Conservation (phyloP, 2,113 vertebrate genomes). For the Tympanuchus pallidicinctus region DNA sequence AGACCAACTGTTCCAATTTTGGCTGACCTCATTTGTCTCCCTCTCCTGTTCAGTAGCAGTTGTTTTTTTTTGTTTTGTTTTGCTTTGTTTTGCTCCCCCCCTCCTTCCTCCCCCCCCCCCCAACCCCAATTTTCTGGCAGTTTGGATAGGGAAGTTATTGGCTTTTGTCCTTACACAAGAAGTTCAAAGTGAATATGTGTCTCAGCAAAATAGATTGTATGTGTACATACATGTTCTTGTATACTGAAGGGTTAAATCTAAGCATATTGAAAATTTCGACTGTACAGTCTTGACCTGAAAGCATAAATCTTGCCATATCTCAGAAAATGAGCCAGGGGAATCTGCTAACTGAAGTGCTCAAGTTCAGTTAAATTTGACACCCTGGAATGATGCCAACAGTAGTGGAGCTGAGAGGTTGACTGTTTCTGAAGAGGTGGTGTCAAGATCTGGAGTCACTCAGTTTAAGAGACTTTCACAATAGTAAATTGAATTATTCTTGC, state of each 20-base stretch:
- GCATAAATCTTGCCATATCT: not conserved
- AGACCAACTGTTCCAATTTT: not conserved
- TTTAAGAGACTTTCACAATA: not conserved
- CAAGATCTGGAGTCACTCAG: not conserved
- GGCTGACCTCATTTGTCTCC: constrained; percentile 54
- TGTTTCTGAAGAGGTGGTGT: constrained; percentile 10
- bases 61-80: no score
- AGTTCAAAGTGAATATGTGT: not conserved
- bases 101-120: no score
- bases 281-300: constrained; percentile 1
- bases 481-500: not conserved
- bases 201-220: not conserved
- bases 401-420: not conserved
- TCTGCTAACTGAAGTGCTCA: constrained; percentile 43
- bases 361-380: constrained; percentile 43
- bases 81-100: no score
- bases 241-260: not conserved
- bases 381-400: constrained; percentile 40
- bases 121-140: not conserved
- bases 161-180: not conserved
- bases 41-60: constrained; percentile 49
- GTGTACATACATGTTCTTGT: not conserved
- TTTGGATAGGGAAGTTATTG: not conserved
- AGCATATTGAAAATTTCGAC: constrained; percentile 43
- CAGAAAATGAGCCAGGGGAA: constrained; percentile 8